A percentile compares a stretch with the other conserved stretches of the same genome.
These are phyloP conservation scores for Gasteruption jaculator DNA, from an alignment of 2,888 invertebrate species.

Conservation along the genomic window DNA sequence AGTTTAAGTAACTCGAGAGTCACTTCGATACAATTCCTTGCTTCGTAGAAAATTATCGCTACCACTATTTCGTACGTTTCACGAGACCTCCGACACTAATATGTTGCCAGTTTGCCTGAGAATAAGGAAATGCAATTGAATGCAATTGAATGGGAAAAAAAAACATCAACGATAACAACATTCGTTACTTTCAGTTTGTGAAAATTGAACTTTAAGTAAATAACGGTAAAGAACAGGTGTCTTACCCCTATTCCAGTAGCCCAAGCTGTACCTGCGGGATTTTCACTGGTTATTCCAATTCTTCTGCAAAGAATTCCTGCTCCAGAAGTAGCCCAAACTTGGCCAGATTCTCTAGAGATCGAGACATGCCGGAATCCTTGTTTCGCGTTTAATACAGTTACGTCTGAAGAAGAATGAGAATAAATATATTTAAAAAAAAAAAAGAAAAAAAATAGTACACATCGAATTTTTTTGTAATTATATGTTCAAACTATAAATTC, in stretches of 20 bases:
- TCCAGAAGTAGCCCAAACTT: slow-evolving; percentile 74
- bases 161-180: slow-evolving; percentile 1
- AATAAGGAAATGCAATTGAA: slow-evolving; percentile 3
- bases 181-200: background rate
- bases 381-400: slow-evolving; percentile 43
- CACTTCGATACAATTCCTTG: too few relatives aligned
- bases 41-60: too few relatives aligned
- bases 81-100: slow-evolving; percentile 40
- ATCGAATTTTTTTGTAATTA: background rate
- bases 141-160: background rate
- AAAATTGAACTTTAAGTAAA: slow-evolving; percentile 2
- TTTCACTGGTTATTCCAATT: slow-evolving; percentile 68
- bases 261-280: slow-evolving; percentile 78
- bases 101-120: slow-evolving; percentile 47
- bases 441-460: background rate
- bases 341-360: slow-evolving; percentile 58
- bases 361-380: slow-evolving; percentile 69
- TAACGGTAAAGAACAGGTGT: slow-evolving; percentile 5
- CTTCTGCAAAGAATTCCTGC: slow-evolving; percentile 69
- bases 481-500: background rate
- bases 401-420: slow-evolving; percentile 29
- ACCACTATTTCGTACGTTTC: slow-evolving; percentile 32
- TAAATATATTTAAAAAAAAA: slow-evolving; percentile 11
- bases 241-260: slow-evolving; percentile 63
- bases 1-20: too few relatives aligned